Conservation (phyloP, 2,797 vertebrate species). For the Darevskia mixta region DNA sequence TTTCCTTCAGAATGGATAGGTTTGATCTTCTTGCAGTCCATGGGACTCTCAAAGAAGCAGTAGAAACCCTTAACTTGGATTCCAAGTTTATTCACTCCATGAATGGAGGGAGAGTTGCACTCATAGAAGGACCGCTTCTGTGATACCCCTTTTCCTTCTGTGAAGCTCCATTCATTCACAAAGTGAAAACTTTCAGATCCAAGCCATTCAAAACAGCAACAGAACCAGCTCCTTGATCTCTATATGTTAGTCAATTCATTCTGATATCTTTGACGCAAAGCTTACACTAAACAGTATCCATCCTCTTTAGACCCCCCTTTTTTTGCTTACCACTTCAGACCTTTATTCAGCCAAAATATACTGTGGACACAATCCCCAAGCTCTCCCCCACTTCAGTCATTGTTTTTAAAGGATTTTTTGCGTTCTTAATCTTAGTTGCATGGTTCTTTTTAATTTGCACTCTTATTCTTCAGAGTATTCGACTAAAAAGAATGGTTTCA, state of each 20-base stretch:
- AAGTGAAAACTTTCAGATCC: neutral
- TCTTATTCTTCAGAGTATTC: slow-evolving; percentile 27
- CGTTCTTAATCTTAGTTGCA: slow-evolving; percentile 1
- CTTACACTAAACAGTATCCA: neutral
- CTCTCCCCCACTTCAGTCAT: slow-evolving; percentile 17
- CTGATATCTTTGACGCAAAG: too few relatives aligned
- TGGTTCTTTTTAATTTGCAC: slow-evolving; percentile 34
- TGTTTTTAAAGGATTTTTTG: slow-evolving; percentile 37
- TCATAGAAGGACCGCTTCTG: neutral
- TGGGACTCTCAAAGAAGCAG: neutral
- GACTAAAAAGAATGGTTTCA: neutral
- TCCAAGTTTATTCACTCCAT: neutral
- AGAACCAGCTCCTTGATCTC: neutral
- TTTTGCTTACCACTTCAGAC: slow-evolving; percentile 1
- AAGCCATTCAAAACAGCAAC: neutral
- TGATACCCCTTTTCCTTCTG: neutral
- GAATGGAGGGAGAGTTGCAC: neutral
- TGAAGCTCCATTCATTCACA: neutral
- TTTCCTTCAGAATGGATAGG: too few relatives aligned
- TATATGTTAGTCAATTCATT: neutral
- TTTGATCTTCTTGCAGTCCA: too few relatives aligned
- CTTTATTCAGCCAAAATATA: slow-evolving; percentile 11
- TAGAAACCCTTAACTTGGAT: neutral
- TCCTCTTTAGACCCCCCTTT: neutral
- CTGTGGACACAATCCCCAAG: neutral